Evolutionary conservation across 2,113 vertebrate species (phyloP), one percentile per base, ranked within the genome.

Genomic region (Oreotrochilus melanogaster): DNA sequence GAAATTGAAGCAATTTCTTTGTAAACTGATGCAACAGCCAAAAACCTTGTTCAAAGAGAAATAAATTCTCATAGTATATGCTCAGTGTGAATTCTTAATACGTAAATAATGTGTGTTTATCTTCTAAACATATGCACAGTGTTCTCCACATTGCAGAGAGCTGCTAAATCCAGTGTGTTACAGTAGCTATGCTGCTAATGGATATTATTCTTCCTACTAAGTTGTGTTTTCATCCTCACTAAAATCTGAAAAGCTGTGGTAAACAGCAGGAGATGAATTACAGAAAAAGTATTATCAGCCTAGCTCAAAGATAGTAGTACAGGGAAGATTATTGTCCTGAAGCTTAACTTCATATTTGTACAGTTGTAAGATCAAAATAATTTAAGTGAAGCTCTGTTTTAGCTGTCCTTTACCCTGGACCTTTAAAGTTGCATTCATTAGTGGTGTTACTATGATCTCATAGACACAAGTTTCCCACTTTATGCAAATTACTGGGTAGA

Each of bases 281-380:
- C 18, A 37, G 37, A 0, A 65, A 51, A 16, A 35, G 8, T 14
- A 27, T 18, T 58, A 37, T 33, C 13, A 16, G 4, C 6, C 10
- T 37, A 60, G 2, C 16, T 79, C 19, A 57, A 88, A 82, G 18
- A 11, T 35, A 25, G 7, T 9, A 54, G 11, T 39, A 45, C 7
- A 24, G 2, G 5, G 66, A 79, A 90, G 28, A 47, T 22, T 80
- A 80, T 74, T 72, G 58, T 88, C 64, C n/a, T 37, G 70, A 94
- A 70, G 82, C 88, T 91, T 92, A 70, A 76, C 56, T n/a, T 92
- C 42, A 86, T 50, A 53, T 95, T 92, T 78, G 35, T 83, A 89
- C 13, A 92, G 21, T 37, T 86, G 60, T 39, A 92, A 86, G 75
- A 62, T 67, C 28, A 91, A 81, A 88, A 91, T 56, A 94, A 86